Evolutionary conservation across 2,888 invertebrate genomes (phyloP).

Genomic region (Morpho helenor): DNA sequence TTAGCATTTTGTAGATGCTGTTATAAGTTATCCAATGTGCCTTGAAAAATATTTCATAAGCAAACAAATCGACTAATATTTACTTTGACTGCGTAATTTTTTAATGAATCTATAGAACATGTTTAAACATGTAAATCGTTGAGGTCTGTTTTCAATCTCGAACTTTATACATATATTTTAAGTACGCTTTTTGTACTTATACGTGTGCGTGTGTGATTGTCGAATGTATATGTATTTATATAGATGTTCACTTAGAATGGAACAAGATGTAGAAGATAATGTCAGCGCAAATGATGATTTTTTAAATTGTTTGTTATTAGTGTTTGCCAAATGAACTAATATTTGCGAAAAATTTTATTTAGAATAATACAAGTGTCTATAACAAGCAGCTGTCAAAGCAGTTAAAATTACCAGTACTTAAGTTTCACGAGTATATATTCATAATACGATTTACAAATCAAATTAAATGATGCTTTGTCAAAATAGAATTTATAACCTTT

Average conservation of each 20-base stretch:
- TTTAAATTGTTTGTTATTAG: neutral
- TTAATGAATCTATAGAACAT: conserved; percentile 12
- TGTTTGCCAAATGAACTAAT: too few relatives aligned
- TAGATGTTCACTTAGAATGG: conserved; percentile 27
- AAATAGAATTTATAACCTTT: too few relatives aligned
- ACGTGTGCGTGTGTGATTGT: conserved; percentile 39
- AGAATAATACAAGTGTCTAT: too few relatives aligned
- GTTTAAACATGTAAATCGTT: conserved; percentile 14
- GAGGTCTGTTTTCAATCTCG: conserved; percentile 56
- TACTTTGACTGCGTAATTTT: conserved; percentile 13
- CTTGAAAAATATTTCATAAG: conserved; percentile 26
- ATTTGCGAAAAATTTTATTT: too few relatives aligned
- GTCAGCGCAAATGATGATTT: neutral
- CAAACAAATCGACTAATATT: conserved; percentile 12
- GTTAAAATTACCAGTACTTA: too few relatives aligned
- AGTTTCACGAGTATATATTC: too few relatives aligned
- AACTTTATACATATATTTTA: conserved; percentile 32
- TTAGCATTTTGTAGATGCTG: conserved; percentile 1
- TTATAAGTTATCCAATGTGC: conserved; percentile 44
- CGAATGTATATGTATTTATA: conserved; percentile 41
- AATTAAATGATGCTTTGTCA: too few relatives aligned
- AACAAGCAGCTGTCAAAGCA: too few relatives aligned
- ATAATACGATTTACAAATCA: too few relatives aligned
- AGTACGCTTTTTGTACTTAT: conserved; percentile 66
- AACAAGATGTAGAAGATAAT: conserved; percentile 8